Base-by-base conservation (phyloP, 2,888 invertebrate species). In the Dendrolimus houi region DNA sequence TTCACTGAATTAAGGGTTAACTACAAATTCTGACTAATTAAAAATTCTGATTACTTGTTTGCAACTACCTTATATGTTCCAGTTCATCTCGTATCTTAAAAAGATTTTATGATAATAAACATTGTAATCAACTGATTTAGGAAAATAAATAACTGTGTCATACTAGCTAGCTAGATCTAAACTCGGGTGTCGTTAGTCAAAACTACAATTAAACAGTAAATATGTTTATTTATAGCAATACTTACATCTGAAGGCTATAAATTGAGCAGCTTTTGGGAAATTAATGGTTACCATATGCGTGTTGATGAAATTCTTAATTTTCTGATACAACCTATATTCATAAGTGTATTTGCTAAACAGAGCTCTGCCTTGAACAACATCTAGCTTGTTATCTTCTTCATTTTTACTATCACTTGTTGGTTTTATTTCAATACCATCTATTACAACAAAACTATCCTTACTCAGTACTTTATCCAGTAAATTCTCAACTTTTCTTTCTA, bases 231-330 rank as follows among this genome's bases (percentile, higher is more conserved):
- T 29, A 29, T 6, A 29, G 29, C 29, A 29, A 72, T 77, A 91
- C 90, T 89, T 81, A 94, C 94, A 93, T 74, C 92, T 85, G 60
- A 94, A 92, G 64, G 93, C 93, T 58, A 94, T 89, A 54, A 93
- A 83, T 62, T 94, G 89, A 0, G 94, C 94, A 10, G 94, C 92
- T 73, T 94, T 92, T 0, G 95, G 93, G 55, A 95, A 72, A 69
- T 93, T 93, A 9, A 96, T 92, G 42, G 93, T 92, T 41, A 95
- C 71, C 54, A 92, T 92, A 79, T 93, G 94, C 57, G 87, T 92
- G 56, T 92, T 87, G 3, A 92, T 85, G 70, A 92, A 94, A 65
- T 91, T 83, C 64, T 92, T 91, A 52, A 94, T 79, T 71, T 92
- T 93, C 63, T 92, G 91, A 59, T 92, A 79, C 61, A 94, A 72